These are phyloP conservation scores for Microcebus murinus DNA, from an alignment of 2,113 vertebrate genomes.

Conservation along the genomic window DNA sequence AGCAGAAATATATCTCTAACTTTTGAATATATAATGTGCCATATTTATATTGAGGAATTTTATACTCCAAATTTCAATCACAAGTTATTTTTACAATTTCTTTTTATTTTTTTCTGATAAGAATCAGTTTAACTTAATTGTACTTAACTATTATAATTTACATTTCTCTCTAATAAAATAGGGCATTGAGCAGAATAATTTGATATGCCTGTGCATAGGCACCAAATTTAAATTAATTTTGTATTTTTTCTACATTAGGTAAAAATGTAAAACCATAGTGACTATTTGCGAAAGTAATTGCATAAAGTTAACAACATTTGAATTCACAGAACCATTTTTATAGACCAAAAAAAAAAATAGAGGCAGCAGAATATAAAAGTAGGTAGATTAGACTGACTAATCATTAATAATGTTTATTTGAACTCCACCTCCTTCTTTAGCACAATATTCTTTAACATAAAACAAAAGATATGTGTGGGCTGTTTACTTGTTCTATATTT, in stretches of 20 bases:
- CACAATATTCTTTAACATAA: not conserved
- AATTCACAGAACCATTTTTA: conserved; percentile 57
- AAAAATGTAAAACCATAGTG: conserved; percentile 72
- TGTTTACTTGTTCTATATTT: conserved; percentile 57
- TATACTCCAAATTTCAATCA: not conserved
- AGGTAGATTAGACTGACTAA: conserved; percentile 49
- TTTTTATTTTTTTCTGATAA: conserved; percentile 2
- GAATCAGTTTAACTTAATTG: not conserved
- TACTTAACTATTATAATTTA: not conserved
- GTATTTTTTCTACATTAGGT: conserved; percentile 59
- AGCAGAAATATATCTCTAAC: not conserved
- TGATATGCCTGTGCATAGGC: not conserved
- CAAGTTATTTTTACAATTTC: not conserved
- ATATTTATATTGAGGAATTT: not conserved
- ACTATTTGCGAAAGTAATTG: conserved; percentile 78
- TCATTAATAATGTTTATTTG: conserved; percentile 23
- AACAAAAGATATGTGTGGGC: conserved; percentile 36
- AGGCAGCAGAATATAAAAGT: conserved; percentile 25
- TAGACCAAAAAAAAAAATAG: conserved; percentile 53
- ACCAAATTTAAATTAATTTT: conserved; percentile 62
- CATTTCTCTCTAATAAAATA: not conserved
- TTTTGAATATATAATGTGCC: not conserved
- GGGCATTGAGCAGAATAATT: not conserved
- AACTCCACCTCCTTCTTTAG: conserved; percentile 41
- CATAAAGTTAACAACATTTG: conserved; percentile 65